Conservation (phyloP, 2,888 invertebrate genomes). For the Protonemura montana region DNA sequence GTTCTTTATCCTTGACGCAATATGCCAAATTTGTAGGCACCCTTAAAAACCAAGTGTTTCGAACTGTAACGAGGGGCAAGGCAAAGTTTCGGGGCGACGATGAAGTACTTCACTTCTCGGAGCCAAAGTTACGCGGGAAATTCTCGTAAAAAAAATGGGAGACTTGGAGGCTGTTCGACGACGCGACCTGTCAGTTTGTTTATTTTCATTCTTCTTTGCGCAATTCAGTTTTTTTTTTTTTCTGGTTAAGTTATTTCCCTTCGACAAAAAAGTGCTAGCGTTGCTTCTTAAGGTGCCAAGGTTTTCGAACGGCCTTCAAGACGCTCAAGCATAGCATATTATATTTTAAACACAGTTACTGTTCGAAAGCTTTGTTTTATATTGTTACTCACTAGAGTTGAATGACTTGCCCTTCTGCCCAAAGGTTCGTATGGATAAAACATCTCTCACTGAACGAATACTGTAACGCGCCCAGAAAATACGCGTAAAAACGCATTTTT, state of each 20-base stretch:
- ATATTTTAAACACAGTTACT: slow-evolving; percentile 58
- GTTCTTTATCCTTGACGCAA: background rate
- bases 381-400: background rate
- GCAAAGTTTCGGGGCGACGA: background rate
- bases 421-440: too few species aligned
- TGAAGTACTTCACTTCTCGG: background rate
- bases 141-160: too few species aligned
- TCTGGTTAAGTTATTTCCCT: slow-evolving; percentile 56
- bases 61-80: slow-evolving; percentile 1
- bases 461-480: too few species aligned
- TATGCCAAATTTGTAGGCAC: background rate
- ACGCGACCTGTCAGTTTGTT: slow-evolving; percentile 29
- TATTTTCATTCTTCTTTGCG: slow-evolving; percentile 37
- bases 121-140: too few species aligned
- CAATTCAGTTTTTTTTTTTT: slow-evolving; percentile 55
- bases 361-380: slow-evolving; percentile 67
- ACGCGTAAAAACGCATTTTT: too few species aligned
- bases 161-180: slow-evolving; percentile 52
- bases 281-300: slow-evolving; percentile 56
- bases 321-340: slow-evolving; percentile 58
- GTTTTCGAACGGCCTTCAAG: slow-evolving; percentile 75
- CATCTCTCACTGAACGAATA: too few species aligned
- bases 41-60: slow-evolving; percentile 1
- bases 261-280: slow-evolving; percentile 55
- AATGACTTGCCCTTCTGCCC: too few species aligned